Evolutionary conservation across 2,113 vertebrate species (phyloP).

Genomic region (Aegotheles bennettii): DNA sequence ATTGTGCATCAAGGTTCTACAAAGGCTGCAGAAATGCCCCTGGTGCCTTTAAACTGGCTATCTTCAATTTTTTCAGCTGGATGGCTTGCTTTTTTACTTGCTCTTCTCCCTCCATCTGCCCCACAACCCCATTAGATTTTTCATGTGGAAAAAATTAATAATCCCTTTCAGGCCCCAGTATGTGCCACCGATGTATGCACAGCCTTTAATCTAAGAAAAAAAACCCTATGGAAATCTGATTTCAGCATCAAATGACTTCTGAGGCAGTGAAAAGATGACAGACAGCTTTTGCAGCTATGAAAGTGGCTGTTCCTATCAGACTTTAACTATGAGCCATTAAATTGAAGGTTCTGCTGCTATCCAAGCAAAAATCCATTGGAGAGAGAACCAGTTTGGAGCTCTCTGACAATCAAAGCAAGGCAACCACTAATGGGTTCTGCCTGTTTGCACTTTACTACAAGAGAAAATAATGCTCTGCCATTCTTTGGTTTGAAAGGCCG

Average conservation of each 20-base stretch:
- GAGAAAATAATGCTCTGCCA: background rate
- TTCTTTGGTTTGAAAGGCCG: background rate
- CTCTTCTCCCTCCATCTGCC: background rate
- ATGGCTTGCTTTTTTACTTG: background rate
- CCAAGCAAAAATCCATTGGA: constrained; percentile 11
- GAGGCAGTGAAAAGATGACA: constrained; percentile 11
- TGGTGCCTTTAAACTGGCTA: background rate
- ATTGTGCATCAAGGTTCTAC: background rate
- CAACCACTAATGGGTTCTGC: background rate
- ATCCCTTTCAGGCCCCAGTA: background rate
- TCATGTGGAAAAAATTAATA: background rate
- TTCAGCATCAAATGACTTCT: background rate
- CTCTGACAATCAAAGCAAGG: constrained; percentile 1
- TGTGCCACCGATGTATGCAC: background rate
- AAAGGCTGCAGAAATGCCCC: background rate
- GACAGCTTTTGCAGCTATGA: background rate
- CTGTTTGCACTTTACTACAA: background rate
- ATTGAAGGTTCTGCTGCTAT: background rate
- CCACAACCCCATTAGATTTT: background rate
- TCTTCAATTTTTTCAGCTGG: background rate
- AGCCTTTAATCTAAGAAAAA: constrained; percentile 23
- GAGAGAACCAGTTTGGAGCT: background rate
- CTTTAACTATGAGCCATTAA: constrained; percentile 5
- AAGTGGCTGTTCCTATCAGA: background rate
- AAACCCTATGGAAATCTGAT: background rate